phyloP scores from a whole-genome alignment of 2,888 invertebrate species.

The Ormyrus thymus region DNA sequence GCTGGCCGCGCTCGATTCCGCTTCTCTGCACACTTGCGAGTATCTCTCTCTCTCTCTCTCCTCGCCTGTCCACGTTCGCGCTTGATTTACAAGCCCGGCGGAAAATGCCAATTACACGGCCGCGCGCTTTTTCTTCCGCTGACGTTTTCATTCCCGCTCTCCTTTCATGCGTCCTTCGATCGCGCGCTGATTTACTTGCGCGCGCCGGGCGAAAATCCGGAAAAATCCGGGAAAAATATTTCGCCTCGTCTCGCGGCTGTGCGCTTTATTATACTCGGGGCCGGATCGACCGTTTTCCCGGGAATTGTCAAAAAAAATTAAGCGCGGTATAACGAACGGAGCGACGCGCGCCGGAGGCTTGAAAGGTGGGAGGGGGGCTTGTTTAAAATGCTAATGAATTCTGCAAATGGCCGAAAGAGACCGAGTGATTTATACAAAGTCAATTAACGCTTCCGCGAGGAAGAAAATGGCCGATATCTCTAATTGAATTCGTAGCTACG shows the following conservation, averaged over 20 bases:
- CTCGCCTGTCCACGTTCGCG: neutral
- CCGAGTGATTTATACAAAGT: constrained; percentile 36
- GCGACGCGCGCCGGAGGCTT: constrained; percentile 3
- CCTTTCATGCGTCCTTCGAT: neutral
- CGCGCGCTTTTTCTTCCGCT: neutral
- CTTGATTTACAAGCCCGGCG: constrained; percentile 23
- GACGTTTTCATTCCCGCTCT: neutral
- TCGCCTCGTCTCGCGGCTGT: too few species aligned
- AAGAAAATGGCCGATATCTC: constrained; percentile 7
- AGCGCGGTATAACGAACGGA: constrained; percentile 7
- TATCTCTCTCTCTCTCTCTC: neutral
- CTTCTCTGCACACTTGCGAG: neutral
- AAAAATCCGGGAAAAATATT: too few species aligned
- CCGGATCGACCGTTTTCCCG: neutral
- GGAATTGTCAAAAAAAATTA: neutral
- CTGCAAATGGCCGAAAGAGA: neutral
- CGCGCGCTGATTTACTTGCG: neutral
- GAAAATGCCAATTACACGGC: constrained; percentile 21
- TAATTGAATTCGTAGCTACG: neutral
- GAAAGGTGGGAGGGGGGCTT: neutral
- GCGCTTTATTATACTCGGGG: too few species aligned
- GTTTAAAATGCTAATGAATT: constrained; percentile 44
- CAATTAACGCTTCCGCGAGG: constrained; percentile 29
- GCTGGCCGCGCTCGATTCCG: neutral
- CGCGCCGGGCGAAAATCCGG: too few species aligned